phyloP scores from a whole-genome alignment of 2,888 invertebrate genomes.

The Campoplex capitator region DNA sequence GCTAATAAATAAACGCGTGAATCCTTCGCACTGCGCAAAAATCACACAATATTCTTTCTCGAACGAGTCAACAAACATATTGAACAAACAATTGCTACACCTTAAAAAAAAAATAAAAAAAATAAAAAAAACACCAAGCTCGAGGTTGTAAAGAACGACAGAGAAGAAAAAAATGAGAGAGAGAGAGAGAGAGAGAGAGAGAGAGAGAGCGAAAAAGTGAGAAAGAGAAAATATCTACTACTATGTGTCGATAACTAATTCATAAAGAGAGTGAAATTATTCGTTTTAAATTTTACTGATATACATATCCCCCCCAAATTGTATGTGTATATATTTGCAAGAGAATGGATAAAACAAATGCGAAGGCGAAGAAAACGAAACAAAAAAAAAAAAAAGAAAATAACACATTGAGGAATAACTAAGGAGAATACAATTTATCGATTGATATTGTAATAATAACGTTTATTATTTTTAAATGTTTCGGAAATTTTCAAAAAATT shows the following conservation, averaged over 20 bases:
- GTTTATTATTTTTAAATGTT: slow-evolving; percentile 75
- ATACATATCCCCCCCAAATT: slow-evolving; percentile 82
- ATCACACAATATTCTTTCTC: slow-evolving; percentile 66
- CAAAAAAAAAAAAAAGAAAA: slow-evolving; percentile 51
- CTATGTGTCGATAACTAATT: slow-evolving; percentile 78
- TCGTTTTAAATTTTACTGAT: slow-evolving; percentile 76
- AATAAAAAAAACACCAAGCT: slow-evolving; percentile 70
- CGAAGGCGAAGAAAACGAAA: slow-evolving; percentile 69
- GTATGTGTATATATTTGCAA: slow-evolving; percentile 83
- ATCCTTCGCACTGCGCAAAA: slow-evolving; percentile 73
- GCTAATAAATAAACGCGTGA: slow-evolving; percentile 60
- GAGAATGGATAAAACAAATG: not conserved
- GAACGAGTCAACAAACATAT: slow-evolving; percentile 43
- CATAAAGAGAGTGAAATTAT: slow-evolving; percentile 71
- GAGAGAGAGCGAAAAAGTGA: not conserved
- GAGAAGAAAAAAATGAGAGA: slow-evolving; percentile 1
- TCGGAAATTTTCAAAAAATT: slow-evolving; percentile 60
- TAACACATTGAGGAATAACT: slow-evolving; percentile 43
- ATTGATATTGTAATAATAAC: slow-evolving; percentile 72
- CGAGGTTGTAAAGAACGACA: slow-evolving; percentile 80
- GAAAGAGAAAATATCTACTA: slow-evolving; percentile 59
- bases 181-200: not conserved
- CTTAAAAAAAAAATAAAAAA: slow-evolving; percentile 45
- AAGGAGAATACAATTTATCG: slow-evolving; percentile 76
- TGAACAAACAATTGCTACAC: slow-evolving; percentile 2